phyloP scores from a whole-genome alignment of 2,888 invertebrate genomes.

The Gari tellinella region DNA sequence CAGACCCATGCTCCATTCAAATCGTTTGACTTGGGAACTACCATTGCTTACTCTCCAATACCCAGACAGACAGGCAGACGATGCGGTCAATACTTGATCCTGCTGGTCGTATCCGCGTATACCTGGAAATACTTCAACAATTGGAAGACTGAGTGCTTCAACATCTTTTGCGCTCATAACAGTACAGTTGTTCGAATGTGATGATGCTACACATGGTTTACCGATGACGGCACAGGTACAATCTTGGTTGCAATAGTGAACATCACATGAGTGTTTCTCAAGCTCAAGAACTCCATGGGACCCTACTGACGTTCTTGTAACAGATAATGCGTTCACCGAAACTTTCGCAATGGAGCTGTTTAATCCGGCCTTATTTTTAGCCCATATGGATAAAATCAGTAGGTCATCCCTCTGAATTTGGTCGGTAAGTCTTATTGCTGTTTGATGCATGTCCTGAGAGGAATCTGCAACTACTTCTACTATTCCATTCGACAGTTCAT shows the following conservation, averaged over 20 bases:
- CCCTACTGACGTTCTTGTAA: background rate
- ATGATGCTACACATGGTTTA: conserved; percentile 37
- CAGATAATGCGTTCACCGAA: conserved; percentile 15
- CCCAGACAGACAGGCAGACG: no score
- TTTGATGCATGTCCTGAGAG: conserved; percentile 2
- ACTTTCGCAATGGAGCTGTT: conserved; percentile 31
- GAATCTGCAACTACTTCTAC: background rate
- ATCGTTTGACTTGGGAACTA: conserved; percentile 19
- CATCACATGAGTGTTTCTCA: conserved; percentile 59
- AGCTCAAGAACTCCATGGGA: conserved; percentile 40
- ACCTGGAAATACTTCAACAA: no score
- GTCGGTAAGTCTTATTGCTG: conserved; percentile 8
- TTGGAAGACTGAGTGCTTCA: no score
- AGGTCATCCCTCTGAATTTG: conserved; percentile 22
- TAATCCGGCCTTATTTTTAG: conserved; percentile 55
- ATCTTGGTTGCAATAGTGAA: conserved; percentile 57
- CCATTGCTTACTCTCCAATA: background rate
- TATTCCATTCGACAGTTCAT: conserved; percentile 46
- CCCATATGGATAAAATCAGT: conserved; percentile 56
- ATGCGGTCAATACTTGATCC: no score
- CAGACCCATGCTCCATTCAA: conserved; percentile 61
- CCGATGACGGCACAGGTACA: conserved; percentile 68
- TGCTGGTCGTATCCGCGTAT: no score
- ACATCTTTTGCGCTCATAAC: no score
- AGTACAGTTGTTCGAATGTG: no score